Evolutionary conservation across 2,113 vertebrate genomes (phyloP), one percentile per base, ranked within the genome.

Genomic region (Pagrus major): DNA sequence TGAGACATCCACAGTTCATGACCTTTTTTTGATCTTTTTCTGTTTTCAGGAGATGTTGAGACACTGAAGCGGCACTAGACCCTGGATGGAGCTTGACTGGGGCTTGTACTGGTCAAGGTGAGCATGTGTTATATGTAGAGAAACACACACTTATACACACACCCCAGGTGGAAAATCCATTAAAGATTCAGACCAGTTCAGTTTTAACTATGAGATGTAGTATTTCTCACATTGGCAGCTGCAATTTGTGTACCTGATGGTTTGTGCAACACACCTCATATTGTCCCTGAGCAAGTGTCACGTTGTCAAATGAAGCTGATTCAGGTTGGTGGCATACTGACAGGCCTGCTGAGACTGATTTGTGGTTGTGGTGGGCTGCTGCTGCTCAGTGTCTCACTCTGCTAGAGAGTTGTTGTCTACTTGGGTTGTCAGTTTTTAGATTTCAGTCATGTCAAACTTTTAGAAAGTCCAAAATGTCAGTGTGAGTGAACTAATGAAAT

Each of bases 61-160:
- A 86, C 78, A 67, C 60, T 93, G 81, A 93, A 71, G 76, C n/a
- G 6, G 39, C 61, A 70, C 44, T 54, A 39, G 49, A 68, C 71
- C 81, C 81, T 90, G 85, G 69, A 91, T 92, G 89, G 88, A 90
- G 82, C 88, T 90, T 71, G 63, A 87, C 78, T 84, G 76, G 89
- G 71, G 71, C 65, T 90, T 89, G 70, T 88, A 25, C 84, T 83
- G 86, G 80, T 79, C 88, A 80, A 93, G 91, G 93, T 94, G 80
- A 90, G 89, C 52, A 27, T 33, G 23, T 52, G 42, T 49, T 47
- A 7, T 18, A 64, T n/a, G 16, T 29, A 35, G 4, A 59, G n/a
- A 71, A 11, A 71, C 25, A 59, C 54, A 51, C 64, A n/a, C 12
- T 60, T 6, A 3, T 8, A 27, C n/a, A 59, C 41, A 49, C 25